Conservation (phyloP, 2,113 vertebrate species). For the Chascanopsetta lugubris region DNA sequence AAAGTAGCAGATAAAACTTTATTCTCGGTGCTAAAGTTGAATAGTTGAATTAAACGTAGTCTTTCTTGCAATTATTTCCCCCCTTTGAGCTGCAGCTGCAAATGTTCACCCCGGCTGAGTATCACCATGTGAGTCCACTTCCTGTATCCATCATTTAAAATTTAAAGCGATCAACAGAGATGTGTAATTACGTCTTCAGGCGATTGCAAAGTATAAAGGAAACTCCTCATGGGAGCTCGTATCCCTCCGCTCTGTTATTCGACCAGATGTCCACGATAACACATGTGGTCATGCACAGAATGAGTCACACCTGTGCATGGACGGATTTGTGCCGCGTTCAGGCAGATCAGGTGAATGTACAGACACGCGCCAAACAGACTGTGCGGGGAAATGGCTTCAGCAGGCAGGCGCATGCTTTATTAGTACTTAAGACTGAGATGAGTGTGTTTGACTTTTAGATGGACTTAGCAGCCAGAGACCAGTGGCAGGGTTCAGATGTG, state of each 20-base stretch:
- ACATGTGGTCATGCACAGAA: neutral
- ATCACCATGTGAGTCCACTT: neutral
- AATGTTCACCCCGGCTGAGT: neutral
- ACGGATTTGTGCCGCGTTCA: slow-evolving; percentile 26
- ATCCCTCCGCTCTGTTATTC: slow-evolving; percentile 21
- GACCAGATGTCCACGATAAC: slow-evolving; percentile 6
- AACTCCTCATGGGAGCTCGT: slow-evolving; percentile 27
- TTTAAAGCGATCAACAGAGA: neutral
- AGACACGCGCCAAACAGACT: slow-evolving; percentile 37
- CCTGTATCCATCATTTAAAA: neutral
- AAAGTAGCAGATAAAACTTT: neutral
- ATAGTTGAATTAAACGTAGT: neutral
- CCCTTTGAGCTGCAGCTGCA: neutral
- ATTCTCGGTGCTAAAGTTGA: neutral
- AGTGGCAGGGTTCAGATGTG: slow-evolving; percentile 14
- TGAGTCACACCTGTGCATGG: slow-evolving; percentile 25
- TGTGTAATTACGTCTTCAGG: neutral
- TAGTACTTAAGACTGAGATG: slow-evolving; percentile 40
- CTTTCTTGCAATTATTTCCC: neutral
- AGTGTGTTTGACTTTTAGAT: slow-evolving; percentile 57
- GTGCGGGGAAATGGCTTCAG: slow-evolving; percentile 30
- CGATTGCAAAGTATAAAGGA: neutral
- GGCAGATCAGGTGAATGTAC: slow-evolving; percentile 7
- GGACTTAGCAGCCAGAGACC: slow-evolving; percentile 45
- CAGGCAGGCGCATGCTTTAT: slow-evolving; percentile 37